Base-by-base conservation (phyloP, 2,797 vertebrate species). In the Pangasius macronema region DNA sequence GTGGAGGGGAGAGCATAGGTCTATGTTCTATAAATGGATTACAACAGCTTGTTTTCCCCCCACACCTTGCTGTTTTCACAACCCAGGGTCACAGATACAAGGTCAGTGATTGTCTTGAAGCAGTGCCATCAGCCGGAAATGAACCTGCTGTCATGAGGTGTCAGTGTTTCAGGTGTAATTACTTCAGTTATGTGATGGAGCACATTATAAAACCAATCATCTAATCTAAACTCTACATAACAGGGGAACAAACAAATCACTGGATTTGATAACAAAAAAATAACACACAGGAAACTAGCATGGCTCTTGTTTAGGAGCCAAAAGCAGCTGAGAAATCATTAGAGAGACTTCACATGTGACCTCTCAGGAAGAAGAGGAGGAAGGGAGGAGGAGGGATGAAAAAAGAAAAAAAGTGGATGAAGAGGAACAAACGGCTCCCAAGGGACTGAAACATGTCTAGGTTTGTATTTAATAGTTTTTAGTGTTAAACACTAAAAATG, bases 321-420 rank as follows among this genome's bases (percentile, higher is more conserved):
- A 92, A 93, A 92, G 93, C 86, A 87, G 68, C 11, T 68, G 89
- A 87, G 85, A 89, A 90, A 91, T 91, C 89, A 63, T 91, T 59
- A 89, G 86, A 81, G 87, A 91, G 86, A 88, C 89, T 85, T 92
- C 85, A 86, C 53, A 24, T 59, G 53, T 80, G 53, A 80, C 53
- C 77, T 57, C 91, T 88, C 65, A 67, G 80, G 85, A 46, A 18
- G n/a, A 82, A 87, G 89, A 87, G 86, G 85, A 87, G 87, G 90
- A 87, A 63, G 65, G 30, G 89, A n/a, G 86, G 77, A 73, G 89
- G 86, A 87, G 73, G 80, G 53, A 46, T 42, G 76, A 8, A 67
- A 72, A 76, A 49, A 61, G 51, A 36, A 65, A 27, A 85, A 14
- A 87, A 9, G 36, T 53, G 33, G 87, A 87, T 36, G 27, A 84